Evolutionary conservation across 2,797 vertebrate genomes (phyloP).

Genomic region (Psittacula derbiana): DNA sequence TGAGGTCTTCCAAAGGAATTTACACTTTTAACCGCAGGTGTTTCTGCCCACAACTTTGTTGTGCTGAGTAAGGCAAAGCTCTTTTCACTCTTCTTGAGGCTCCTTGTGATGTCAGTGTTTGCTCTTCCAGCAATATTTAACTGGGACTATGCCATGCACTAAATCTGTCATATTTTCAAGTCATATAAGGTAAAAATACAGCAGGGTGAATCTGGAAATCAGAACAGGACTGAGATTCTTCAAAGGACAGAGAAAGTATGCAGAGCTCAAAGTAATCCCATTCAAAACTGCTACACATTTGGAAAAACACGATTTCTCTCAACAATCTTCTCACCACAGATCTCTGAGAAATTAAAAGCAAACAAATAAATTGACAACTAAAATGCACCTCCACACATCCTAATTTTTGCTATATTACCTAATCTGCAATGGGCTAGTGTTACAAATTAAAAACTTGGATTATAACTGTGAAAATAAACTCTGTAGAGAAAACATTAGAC

Average conservation of each 20-base stretch:
- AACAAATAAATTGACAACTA: background rate
- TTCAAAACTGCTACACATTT: accelerated
- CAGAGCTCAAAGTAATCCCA: background rate
- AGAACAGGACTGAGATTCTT: background rate
- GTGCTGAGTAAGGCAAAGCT: background rate
- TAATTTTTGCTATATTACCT: background rate
- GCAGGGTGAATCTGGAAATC: background rate
- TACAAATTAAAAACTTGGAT: background rate
- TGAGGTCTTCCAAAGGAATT: background rate
- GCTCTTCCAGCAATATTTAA: background rate
- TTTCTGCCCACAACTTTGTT: background rate
- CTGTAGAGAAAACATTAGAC: background rate
- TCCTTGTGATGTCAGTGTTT: accelerated
- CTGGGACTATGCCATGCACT: accelerated
- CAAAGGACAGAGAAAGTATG: background rate
- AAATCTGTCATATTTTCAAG: background rate
- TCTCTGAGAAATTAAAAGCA: background rate
- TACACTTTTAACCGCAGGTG: background rate
- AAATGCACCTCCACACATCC: background rate
- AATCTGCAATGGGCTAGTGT: background rate
- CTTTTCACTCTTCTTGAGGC: background rate
- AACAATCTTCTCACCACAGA: background rate
- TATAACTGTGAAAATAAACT: background rate
- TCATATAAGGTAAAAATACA: background rate
- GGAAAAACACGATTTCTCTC: background rate